Conservation (phyloP, 2,888 invertebrate species). For the Patella pellucida region DNA sequence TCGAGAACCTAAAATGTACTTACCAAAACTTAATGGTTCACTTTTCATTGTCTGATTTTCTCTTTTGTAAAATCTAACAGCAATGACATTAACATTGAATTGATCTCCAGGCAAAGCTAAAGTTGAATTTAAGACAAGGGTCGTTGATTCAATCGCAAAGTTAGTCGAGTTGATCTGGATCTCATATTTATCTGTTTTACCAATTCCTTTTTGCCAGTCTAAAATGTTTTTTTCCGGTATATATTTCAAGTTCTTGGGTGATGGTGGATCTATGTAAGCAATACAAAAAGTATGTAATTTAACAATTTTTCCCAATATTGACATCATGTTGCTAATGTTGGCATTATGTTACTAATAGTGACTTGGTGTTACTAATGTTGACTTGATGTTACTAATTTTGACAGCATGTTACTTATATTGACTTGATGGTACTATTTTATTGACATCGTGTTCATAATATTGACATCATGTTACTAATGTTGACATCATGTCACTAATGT, state of each 20-base stretch:
- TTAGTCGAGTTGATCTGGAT: not conserved
- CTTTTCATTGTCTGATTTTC: not conserved
- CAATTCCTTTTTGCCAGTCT: not conserved
- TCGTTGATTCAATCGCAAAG: not conserved
- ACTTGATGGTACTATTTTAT: no score
- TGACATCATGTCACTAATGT: no score
- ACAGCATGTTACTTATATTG: no score
- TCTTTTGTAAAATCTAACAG: not conserved
- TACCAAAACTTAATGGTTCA: not conserved
- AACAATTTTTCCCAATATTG: not conserved
- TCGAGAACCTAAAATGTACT: not conserved
- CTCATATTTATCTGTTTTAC: not conserved
- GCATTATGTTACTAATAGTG: no score
- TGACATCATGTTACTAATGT: no score
- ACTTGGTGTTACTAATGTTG: no score
- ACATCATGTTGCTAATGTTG: no score
- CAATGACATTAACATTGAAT: not conserved
- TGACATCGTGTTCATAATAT: no score
- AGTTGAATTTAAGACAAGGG: not conserved
- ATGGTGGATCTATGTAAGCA: not conserved
- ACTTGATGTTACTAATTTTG: no score
- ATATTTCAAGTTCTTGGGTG: not conserved
- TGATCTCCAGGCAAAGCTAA: not conserved
- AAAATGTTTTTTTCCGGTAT: not conserved
- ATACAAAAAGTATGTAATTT: not conserved